A percentile compares a stretch with the other conserved stretches of the same genome.
Conservation (phyloP, 37 sponge, comb jelly and placozoan species). For the Aplysina aerophoba region DNA sequence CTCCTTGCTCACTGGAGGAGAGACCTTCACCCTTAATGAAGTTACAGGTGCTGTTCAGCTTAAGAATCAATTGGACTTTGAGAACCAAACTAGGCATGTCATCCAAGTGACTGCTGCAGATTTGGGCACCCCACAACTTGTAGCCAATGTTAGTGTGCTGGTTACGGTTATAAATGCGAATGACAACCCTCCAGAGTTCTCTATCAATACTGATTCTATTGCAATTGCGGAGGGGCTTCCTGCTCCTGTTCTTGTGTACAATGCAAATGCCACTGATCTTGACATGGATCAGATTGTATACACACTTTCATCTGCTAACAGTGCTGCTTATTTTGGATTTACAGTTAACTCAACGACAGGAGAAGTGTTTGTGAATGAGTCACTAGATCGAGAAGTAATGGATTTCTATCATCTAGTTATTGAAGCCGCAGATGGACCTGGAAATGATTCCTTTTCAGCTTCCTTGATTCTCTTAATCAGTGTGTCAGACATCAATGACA, state of each 20-base stretch:
- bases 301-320: constrained; percentile 27
- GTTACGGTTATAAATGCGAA: constrained; percentile 18
- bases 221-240: background rate
- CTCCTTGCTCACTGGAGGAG: background rate
- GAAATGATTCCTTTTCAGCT: background rate
- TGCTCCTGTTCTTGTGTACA: background rate
- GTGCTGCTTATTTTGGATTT: constrained; percentile 27
- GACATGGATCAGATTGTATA: background rate
- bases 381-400: background rate
- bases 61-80: background rate
- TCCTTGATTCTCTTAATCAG: background rate
- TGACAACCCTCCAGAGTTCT: constrained; percentile 39
- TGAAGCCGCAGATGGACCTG: too few species aligned
- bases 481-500: constrained; percentile 16
- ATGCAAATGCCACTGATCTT: background rate
- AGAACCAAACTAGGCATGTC: background rate
- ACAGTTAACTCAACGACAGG: constrained; percentile 5
- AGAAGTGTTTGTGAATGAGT: background rate
- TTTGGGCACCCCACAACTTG: background rate
- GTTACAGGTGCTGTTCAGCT: background rate
- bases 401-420: too few species aligned
- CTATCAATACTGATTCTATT: background rate
- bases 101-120: background rate
- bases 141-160: background rate
- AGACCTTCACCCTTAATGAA: too few species aligned